A percentile compares a stretch with the other conserved stretches of the same genome.
Evolutionary conservation across 2,888 invertebrate genomes (phyloP).

Genomic region (Pandemis cinnamomeana): DNA sequence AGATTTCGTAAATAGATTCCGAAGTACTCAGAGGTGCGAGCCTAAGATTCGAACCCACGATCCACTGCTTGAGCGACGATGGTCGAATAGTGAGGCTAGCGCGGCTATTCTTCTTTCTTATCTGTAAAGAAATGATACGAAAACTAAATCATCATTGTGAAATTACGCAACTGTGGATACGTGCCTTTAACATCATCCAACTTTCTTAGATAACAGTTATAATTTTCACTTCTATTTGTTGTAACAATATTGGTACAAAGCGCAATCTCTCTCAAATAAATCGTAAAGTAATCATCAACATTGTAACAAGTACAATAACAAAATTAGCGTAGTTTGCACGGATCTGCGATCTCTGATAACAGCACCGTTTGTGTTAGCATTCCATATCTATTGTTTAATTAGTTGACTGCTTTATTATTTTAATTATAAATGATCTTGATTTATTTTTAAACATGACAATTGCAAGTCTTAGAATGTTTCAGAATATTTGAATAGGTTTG

Average conservation of each 20-base stretch:
- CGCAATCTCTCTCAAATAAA: conserved; percentile 32
- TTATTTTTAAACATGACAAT: neutral
- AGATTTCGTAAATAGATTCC: too few species aligned
- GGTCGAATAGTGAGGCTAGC: too few species aligned
- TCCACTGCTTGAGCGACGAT: too few species aligned
- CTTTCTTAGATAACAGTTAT: conserved; percentile 38
- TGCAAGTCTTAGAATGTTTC: neutral
- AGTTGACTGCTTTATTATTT: conserved; percentile 3
- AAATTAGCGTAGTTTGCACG: conserved; percentile 35
- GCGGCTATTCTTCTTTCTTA: too few species aligned
- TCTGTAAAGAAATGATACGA: too few species aligned
- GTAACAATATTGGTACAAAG: conserved; percentile 24
- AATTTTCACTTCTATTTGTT: conserved; percentile 32
- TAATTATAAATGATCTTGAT: neutral
- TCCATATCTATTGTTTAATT: conserved; percentile 21
- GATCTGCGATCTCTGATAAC: conserved; percentile 28
- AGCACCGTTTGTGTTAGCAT: conserved; percentile 11
- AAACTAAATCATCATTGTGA: neutral
- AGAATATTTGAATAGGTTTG: too few species aligned
- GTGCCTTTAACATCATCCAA: conserved; percentile 5
- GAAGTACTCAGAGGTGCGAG: too few species aligned
- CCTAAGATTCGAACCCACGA: too few species aligned
- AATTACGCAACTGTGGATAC: neutral
- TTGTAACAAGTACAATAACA: conserved; percentile 41
- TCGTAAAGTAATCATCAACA: conserved; percentile 36